phyloP scores from a whole-genome alignment of 2,888 invertebrate species.

The Cephus runcator region DNA sequence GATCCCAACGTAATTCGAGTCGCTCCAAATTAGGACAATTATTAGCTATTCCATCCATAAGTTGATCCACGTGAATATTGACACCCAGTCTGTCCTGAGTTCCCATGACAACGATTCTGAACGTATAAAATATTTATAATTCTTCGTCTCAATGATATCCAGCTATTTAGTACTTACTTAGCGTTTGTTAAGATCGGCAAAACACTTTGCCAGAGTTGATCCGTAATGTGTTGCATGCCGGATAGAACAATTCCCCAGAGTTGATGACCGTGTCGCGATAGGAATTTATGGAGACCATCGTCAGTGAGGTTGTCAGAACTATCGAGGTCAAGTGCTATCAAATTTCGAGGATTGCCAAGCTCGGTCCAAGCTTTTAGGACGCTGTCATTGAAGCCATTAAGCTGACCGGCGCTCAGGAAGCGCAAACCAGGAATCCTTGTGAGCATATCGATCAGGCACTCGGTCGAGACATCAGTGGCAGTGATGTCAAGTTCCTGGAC shows the following conservation, averaged over 20 bases:
- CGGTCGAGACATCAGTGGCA: conserved; percentile 94
- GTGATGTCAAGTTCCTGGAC: conserved; percentile 96
- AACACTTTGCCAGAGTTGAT: conserved; percentile 97
- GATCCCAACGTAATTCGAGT: conserved; percentile 97
- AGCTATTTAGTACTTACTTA: conserved; percentile 72
- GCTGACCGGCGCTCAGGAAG: conserved; percentile 94
- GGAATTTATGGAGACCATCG: conserved; percentile 90
- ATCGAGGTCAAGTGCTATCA: conserved; percentile 92
- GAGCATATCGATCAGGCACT: conserved; percentile 93
- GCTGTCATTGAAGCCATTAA: conserved; percentile 96
- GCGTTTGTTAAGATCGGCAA: conserved; percentile 91
- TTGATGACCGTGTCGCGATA: conserved; percentile 89
- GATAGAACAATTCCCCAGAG: conserved; percentile 88
- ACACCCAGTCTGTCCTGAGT: conserved; percentile 96
- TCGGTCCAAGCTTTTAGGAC: conserved; percentile 94
- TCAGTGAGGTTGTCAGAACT: conserved; percentile 96
- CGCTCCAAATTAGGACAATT: conserved; percentile 90
- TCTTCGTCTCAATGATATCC: neutral
- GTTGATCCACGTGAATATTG: conserved; percentile 96
- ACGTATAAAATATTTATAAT: conserved; percentile 37
- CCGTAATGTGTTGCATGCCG: conserved; percentile 98
- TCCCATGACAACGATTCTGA: conserved; percentile 95
- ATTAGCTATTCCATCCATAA: conserved; percentile 97
- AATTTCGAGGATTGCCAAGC: conserved; percentile 77
- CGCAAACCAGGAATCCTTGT: conserved; percentile 85